These are phyloP conservation scores for Triplophysa rosa DNA, from an alignment of 2,113 vertebrate genomes.

Conservation along the genomic window DNA sequence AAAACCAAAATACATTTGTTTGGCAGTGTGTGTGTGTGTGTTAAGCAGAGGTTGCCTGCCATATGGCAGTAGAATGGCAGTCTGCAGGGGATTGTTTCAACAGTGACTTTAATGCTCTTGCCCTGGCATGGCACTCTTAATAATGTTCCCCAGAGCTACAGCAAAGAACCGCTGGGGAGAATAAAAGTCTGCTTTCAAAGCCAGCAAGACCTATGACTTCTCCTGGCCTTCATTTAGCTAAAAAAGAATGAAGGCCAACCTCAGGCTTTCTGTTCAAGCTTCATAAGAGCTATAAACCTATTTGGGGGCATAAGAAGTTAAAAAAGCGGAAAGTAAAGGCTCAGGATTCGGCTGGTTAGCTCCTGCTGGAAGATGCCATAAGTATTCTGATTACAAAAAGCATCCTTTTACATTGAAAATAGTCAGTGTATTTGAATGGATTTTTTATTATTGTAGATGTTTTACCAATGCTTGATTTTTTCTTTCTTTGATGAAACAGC, in stretches of 20 bases:
- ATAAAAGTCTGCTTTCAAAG: slow-evolving; percentile 57
- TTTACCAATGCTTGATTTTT: too few relatives aligned
- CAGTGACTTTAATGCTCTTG: slow-evolving; percentile 47
- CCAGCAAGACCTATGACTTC: slow-evolving; percentile 35
- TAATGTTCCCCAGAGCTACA: slow-evolving; percentile 54
- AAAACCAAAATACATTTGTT: too few relatives aligned
- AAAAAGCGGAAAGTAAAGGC: not conserved
- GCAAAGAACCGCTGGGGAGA: slow-evolving; percentile 59
- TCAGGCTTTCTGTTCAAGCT: slow-evolving; percentile 41
- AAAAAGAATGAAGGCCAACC: slow-evolving; percentile 52
- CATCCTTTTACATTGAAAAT: too few relatives aligned
- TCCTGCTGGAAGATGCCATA: too few relatives aligned
- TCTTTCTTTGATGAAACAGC: too few relatives aligned
- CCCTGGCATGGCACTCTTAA: slow-evolving; percentile 43
- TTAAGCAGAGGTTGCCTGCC: slow-evolving; percentile 55
- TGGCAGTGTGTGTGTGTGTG: slow-evolving; percentile 12
- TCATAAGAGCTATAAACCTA: not conserved
- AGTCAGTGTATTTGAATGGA: too few relatives aligned
- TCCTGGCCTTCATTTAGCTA: slow-evolving; percentile 39
- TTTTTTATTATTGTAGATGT: too few relatives aligned
- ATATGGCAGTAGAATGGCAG: slow-evolving; percentile 66
- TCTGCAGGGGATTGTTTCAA: slow-evolving; percentile 64
- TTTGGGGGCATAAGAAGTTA: not conserved
- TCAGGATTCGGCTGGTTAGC: not conserved
- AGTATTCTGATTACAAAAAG: too few relatives aligned